Evolutionary conservation across 2,797 vertebrate genomes (phyloP).

Genomic region (Eleutherodactylus coqui): DNA sequence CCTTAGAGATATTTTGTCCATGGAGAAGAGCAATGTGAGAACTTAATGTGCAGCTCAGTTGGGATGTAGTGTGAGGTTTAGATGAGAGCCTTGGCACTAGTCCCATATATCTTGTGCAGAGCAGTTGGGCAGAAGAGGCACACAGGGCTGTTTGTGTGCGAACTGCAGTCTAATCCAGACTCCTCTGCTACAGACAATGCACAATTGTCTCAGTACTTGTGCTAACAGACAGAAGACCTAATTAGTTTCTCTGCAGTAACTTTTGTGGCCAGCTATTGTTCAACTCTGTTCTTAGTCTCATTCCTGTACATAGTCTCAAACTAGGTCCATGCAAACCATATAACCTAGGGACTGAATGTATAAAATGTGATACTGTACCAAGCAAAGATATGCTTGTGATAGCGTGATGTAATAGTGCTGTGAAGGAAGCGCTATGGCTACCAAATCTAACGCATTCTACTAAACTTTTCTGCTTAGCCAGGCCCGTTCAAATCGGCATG

Average conservation of each 20-base stretch:
- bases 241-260: conserved; percentile 53
- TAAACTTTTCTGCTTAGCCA: too few species aligned
- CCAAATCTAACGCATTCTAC: too few species aligned
- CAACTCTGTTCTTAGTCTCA: not conserved
- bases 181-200: conserved; percentile 55
- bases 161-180: conserved; percentile 31
- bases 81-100: conserved; percentile 28
- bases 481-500: too few species aligned
- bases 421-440: too few species aligned
- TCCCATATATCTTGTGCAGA: conserved; percentile 32
- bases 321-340: not conserved
- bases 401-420: too few species aligned
- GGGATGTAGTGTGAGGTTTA: conserved; percentile 11
- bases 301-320: not conserved
- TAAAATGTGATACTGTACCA: too few species aligned
- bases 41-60: conserved; percentile 19
- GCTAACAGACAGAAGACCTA: conserved; percentile 55
- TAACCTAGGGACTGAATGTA: not conserved
- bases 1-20: not conserved
- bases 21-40: not conserved
- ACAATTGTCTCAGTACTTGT: conserved; percentile 48
- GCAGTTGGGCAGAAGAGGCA: conserved; percentile 36
- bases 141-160: conserved; percentile 50
- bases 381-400: too few species aligned
- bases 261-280: conserved; percentile 50